These are phyloP conservation scores for Chunga burmeisteri DNA, from an alignment of 2,113 vertebrate genomes.

Conservation along the genomic window DNA sequence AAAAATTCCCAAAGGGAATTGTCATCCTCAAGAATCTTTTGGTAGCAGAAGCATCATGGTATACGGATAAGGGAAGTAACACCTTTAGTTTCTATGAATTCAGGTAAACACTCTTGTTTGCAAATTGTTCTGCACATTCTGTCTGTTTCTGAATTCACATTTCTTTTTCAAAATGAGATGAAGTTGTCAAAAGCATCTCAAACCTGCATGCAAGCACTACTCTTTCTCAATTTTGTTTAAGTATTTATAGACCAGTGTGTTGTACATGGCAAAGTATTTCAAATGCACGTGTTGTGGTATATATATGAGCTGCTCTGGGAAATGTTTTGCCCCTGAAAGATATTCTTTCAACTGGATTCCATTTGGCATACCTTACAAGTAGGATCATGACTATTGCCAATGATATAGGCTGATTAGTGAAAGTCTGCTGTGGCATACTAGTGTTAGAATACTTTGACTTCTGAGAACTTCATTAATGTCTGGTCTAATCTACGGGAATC, in stretches of 20 bases:
- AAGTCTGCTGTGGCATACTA: neutral
- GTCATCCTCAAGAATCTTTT: neutral
- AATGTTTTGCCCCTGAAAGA: neutral
- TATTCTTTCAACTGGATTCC: neutral
- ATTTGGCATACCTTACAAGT: neutral
- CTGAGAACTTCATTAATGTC: neutral
- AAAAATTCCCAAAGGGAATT: neutral
- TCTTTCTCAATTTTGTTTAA: neutral
- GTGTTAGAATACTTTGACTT: neutral
- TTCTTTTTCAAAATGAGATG: neutral
- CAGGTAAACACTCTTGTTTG: neutral
- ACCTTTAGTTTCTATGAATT: neutral
- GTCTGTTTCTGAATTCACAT: neutral
- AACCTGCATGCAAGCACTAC: neutral
- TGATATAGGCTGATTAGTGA: neutral
- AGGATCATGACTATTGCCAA: neutral
- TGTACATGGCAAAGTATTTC: neutral
- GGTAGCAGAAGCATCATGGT: neutral
- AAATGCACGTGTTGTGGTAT: neutral
- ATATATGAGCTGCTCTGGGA: neutral
- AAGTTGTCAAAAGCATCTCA: neutral
- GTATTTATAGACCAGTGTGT: neutral
- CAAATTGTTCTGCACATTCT: neutral
- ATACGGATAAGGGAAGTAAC: neutral
- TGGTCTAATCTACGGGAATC: neutral